Evolutionary conservation across 2,888 invertebrate species (phyloP).

Genomic region (Cephalotes varians): DNA sequence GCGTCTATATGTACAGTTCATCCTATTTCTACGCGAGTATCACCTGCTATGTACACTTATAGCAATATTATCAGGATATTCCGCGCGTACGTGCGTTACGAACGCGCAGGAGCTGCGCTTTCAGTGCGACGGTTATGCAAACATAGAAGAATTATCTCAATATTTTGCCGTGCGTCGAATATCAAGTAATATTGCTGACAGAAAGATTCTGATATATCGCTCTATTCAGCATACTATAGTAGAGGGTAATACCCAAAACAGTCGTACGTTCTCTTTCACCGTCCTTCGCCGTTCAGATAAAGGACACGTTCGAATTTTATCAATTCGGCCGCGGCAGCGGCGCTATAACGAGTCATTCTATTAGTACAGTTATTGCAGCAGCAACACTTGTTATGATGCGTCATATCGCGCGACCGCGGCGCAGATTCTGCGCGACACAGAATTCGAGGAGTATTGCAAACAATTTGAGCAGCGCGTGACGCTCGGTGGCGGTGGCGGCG

Average conservation of each 20-base stretch:
- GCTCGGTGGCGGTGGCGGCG: conserved; percentile 35
- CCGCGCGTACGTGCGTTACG: not conserved
- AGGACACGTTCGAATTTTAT: conserved; percentile 6
- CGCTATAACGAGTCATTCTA: conserved; percentile 21
- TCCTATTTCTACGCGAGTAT: not conserved
- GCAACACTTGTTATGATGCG: conserved; percentile 11
- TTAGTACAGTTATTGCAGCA: conserved; percentile 19
- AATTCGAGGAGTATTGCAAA: conserved; percentile 52
- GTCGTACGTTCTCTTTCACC: not conserved
- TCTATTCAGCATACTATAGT: not conserved
- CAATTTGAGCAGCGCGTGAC: conserved; percentile 52
- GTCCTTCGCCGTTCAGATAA: not conserved
- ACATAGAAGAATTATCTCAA: not conserved
- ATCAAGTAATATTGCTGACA: conserved; percentile 6
- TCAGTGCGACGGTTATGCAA: not conserved
- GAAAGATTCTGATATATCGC: not conserved
- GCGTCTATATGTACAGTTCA: not conserved
- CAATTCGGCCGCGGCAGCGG: not conserved
- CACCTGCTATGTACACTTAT: not conserved
- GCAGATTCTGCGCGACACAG: conserved; percentile 50
- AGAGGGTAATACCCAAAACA: not conserved
- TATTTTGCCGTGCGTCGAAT: conserved; percentile 6
- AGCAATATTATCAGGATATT: conserved; percentile 15
- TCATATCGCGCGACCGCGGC: conserved; percentile 39
- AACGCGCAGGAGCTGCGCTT: not conserved